phyloP scores from a whole-genome alignment of 2,113 vertebrate species.

The Globicephala melas region DNA sequence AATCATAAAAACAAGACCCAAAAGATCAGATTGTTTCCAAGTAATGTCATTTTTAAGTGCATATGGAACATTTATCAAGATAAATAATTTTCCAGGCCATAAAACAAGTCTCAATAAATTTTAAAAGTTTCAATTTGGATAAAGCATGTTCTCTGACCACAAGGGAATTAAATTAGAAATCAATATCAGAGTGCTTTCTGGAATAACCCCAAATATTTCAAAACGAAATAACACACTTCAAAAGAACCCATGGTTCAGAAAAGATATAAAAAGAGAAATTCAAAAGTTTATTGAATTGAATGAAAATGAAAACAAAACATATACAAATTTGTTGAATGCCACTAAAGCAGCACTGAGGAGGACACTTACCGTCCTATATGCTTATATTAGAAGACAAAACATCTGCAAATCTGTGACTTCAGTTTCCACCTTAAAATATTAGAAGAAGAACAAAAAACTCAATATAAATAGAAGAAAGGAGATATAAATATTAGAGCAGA shows the following conservation, averaged over 20 bases:
- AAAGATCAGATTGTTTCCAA: not conserved
- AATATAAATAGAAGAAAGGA: not conserved
- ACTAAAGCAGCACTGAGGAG: not conserved
- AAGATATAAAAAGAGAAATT: not conserved
- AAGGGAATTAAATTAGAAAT: slow-evolving; percentile 13
- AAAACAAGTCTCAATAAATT: slow-evolving; percentile 17
- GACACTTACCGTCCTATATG: not conserved
- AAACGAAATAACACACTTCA: not conserved
- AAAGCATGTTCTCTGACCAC: not conserved
- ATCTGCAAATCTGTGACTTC: not conserved
- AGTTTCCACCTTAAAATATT: not conserved
- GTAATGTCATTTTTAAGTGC: not conserved
- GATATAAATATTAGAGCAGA: not conserved
- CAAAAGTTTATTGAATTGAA: not conserved
- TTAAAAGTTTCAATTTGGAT: not conserved
- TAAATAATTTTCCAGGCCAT: not conserved
- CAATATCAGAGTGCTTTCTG: not conserved
- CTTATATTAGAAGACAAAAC: not conserved
- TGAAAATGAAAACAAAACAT: not conserved
- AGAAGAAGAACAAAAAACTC: not conserved
- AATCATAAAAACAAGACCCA: slow-evolving; percentile 1
- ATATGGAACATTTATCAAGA: not conserved
- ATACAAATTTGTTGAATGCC: not conserved
- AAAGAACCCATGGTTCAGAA: not conserved
- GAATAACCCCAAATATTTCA: not conserved